Evolutionary conservation across 2,888 invertebrate genomes (phyloP).

Genomic region (Synergus gifuensis): DNA sequence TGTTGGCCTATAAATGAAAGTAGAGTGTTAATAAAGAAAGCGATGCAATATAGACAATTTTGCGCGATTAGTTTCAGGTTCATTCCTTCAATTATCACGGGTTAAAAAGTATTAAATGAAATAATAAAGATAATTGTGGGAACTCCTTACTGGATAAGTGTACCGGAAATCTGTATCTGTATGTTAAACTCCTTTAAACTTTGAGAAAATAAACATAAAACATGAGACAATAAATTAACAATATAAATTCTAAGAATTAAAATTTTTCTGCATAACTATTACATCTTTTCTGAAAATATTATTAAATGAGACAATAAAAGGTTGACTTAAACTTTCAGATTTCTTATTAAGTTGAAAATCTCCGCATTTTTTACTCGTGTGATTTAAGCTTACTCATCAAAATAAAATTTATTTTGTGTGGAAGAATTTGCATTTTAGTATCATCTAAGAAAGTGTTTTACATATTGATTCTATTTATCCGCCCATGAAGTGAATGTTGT

Average conservation of each 20-base stretch:
- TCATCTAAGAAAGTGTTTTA: too few species aligned
- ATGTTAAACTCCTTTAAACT: neutral
- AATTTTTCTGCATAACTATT: too few species aligned
- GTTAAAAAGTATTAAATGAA: neutral
- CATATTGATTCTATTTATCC: too few species aligned
- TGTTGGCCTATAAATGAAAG: constrained; percentile 47
- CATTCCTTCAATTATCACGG: neutral
- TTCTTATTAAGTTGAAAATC: too few species aligned
- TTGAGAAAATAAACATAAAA: neutral
- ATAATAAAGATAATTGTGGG: neutral
- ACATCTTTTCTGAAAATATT: too few species aligned
- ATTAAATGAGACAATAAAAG: too few species aligned
- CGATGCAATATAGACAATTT: constrained; percentile 10
- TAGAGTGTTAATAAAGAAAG: constrained; percentile 50
- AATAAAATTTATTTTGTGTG: too few species aligned
- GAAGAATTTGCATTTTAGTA: too few species aligned
- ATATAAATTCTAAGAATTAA: neutral
- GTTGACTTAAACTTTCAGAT: too few species aligned
- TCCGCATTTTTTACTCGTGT: too few species aligned
- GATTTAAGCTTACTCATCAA: too few species aligned
- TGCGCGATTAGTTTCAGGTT: constrained; percentile 4
- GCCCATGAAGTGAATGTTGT: too few species aligned
- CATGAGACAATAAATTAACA: neutral
- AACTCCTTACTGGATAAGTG: neutral
- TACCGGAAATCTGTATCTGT: neutral